Percentiles rank a stretch among this genome's conserved stretches.
These are phyloP conservation scores for Sebastes iracundus DNA, from an alignment of 2,797 vertebrate species.

Conservation along the genomic window DNA sequence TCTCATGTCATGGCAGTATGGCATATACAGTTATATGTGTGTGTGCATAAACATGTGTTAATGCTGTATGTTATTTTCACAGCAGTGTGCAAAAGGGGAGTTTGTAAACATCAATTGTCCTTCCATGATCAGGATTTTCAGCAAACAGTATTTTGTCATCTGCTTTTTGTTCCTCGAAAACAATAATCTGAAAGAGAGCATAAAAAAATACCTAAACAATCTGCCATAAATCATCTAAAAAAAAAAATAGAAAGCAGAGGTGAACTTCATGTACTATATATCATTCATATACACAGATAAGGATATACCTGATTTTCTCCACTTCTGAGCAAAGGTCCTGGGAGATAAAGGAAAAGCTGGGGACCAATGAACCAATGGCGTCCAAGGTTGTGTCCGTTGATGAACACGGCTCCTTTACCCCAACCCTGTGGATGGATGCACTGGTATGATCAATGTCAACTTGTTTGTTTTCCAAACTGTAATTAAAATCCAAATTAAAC, in stretches of 20 bases:
- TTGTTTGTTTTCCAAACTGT: neutral
- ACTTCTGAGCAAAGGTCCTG: conserved; percentile 86
- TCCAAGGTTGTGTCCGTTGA: conserved; percentile 92
- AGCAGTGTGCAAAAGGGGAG: conserved; percentile 77
- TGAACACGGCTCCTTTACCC: conserved; percentile 90
- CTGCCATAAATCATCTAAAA: neutral
- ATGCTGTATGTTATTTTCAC: conserved; percentile 45
- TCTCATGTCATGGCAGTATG: no score
- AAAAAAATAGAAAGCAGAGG: neutral
- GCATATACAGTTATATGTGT: no score
- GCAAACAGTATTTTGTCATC: conserved; percentile 83
- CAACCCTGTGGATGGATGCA: conserved; percentile 83
- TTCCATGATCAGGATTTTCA: conserved; percentile 85
- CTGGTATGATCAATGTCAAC: neutral
- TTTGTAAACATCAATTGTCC: conserved; percentile 84
- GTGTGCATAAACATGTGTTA: neutral
- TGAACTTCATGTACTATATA: neutral
- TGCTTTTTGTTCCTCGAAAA: conserved; percentile 89
- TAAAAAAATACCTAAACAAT: neutral
- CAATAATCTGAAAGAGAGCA: conserved; percentile 82
- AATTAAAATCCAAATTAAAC: neutral
- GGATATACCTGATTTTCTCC: conserved; percentile 88
- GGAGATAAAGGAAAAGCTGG: conserved; percentile 90
- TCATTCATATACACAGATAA: neutral
- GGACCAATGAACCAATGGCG: conserved; percentile 93